Base-by-base conservation (phyloP, 2,113 vertebrate genomes). In the Microcebus tavaratra region DNA sequence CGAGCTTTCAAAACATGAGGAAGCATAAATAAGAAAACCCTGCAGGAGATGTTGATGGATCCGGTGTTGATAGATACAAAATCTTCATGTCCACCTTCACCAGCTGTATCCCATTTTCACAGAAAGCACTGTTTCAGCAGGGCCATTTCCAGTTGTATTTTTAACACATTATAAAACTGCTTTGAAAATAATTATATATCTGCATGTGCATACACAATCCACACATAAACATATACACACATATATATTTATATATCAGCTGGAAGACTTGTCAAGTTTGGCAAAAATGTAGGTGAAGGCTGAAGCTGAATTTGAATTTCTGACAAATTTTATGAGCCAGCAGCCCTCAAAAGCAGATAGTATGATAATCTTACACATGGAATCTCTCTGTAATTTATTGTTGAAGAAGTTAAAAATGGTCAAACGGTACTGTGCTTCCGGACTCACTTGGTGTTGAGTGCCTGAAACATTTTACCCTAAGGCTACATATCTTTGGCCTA, bases 261-360 rank as follows among this genome's bases (percentile, higher is more conserved):
- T 81, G 83, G 31, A 85, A 91, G 15, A 93, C 53, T 36, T 76
- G n/a, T 17, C 55, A 97, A 87, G 57, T 88, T 72, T 82, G 72
- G 42, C 79, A 92, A 84, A 42, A 79, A 3, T 5, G 1, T 9
- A 2, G 75, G 1, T 29, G 29, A 92, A 55, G 20, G 13, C 4
- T 96, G 20, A 87, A 83, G 29, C 29, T 88, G 36, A 78, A 29
- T 53, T 95, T 88, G 48, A 96, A 73, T 90, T 96, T 94, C 80
- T 96, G 55, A 85, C 27, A 80, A 67, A 15, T 6, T 15, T 9
- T 36, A 25, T 6, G 11, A 65, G 39, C 72, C 53, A 42, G 42
- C 17, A 87, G 27, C 7, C 92, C 20, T 61, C 15, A 5, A 36
- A 96, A 94, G 34, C 29, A 53, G 50, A 48, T 9, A 27, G 0